Evolutionary conservation across 2,797 vertebrate species (phyloP).

Genomic region (Poeciliopsis turneri): DNA sequence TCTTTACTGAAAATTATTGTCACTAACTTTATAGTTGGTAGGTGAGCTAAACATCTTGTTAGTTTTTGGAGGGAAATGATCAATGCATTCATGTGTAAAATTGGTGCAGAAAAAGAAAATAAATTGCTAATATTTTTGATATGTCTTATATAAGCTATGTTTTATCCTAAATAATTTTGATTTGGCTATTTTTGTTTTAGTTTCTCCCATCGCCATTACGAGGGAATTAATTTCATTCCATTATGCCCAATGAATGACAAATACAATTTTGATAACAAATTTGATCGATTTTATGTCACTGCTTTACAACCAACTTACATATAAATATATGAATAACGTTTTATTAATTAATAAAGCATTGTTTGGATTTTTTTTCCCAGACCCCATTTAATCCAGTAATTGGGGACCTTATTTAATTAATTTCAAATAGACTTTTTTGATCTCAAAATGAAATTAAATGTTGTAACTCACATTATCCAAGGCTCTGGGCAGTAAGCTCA

Average conservation of each 20-base stretch:
- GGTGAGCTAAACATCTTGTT: background rate
- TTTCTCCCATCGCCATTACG: background rate
- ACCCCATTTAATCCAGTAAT: background rate
- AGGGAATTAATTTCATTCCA: background rate
- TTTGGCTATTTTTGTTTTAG: background rate
- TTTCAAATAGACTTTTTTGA: no score
- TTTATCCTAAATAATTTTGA: background rate
- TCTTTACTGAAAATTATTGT: background rate
- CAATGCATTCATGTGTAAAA: background rate
- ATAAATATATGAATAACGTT: background rate
- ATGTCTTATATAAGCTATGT: background rate
- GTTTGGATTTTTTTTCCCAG: background rate
- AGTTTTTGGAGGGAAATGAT: background rate
- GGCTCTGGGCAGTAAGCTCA: no score
- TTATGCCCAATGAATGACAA: background rate
- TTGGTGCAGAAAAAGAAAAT: background rate
- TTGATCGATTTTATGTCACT: background rate
- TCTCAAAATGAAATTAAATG: no score
- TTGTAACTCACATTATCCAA: no score
- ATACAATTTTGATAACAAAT: background rate
- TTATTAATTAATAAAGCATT: background rate
- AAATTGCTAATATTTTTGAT: background rate
- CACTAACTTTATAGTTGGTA: background rate
- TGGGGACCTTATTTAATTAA: background rate
- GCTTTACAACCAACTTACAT: background rate